Percentiles rank a stretch among this genome's conserved stretches.
Evolutionary conservation across 37 sponge, comb jelly and placozoan genomes (phyloP).

Genomic region (Spongia lamella): DNA sequence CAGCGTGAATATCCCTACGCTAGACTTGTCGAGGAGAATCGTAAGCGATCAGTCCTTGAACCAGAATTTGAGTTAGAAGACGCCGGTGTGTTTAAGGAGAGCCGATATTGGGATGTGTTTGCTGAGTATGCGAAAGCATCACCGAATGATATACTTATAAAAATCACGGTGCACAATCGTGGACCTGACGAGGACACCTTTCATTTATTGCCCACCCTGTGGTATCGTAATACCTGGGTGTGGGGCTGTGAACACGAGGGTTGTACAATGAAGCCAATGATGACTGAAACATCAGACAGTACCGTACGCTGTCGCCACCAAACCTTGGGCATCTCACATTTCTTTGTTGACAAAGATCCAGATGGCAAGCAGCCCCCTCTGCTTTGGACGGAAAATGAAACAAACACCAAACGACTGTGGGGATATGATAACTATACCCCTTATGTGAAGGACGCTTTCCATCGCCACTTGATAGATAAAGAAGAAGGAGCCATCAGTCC

Average conservation of each 20-base stretch:
- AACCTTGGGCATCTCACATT: conserved; percentile 66
- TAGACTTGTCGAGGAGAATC: conserved; percentile 77
- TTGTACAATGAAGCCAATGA: conserved; percentile 76
- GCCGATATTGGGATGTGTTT: conserved; percentile 87
- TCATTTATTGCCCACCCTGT: conserved; percentile 92
- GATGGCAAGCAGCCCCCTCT: conserved; percentile 64
- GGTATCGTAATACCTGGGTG: conserved; percentile 97
- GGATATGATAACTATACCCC: conserved; percentile 67
- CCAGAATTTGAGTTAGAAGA: conserved; percentile 88
- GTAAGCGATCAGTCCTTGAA: conserved; percentile 40
- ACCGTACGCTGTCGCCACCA: conserved; percentile 74
- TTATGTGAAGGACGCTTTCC: conserved; percentile 92
- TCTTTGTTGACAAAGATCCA: conserved; percentile 49
- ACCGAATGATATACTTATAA: conserved; percentile 78
- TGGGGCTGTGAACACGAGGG: conserved; percentile 98
- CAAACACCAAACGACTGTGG: conserved; percentile 69
- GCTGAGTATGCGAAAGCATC: conserved; percentile 85
- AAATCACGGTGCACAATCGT: conserved; percentile 77
- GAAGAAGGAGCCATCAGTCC: conserved; percentile 82
- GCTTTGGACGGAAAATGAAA: conserved; percentile 96
- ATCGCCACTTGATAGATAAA: conserved; percentile 71
- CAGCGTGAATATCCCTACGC: conserved; percentile 85
- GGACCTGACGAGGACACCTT: conserved; percentile 59
- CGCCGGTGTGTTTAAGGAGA: conserved; percentile 79
- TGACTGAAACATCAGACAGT: conserved; percentile 51